Percentiles rank a stretch among this genome's conserved stretches.
phyloP scores from a whole-genome alignment of 1,140 invertebrate genomes.

The Meloidogyne hapla region DNA sequence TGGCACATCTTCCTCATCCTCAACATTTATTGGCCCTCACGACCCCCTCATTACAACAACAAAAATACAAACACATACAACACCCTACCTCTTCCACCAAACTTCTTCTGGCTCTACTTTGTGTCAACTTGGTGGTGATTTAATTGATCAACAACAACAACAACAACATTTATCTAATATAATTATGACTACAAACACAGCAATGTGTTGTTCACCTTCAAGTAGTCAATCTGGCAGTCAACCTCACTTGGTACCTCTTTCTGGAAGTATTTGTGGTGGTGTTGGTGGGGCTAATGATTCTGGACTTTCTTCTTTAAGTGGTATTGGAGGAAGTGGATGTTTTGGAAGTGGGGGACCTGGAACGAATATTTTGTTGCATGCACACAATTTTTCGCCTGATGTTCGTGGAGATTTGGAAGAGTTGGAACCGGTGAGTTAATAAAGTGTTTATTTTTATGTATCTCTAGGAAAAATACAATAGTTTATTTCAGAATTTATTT shows the following conservation, averaged over 20 bases:
- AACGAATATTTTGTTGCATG: neutral
- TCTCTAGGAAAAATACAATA: too few relatives aligned
- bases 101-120: conserved; percentile 27
- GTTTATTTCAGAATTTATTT: too few relatives aligned
- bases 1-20: neutral
- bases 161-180: neutral
- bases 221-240: conserved; percentile 19
- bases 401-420: conserved; percentile 18
- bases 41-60: neutral
- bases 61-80: neutral
- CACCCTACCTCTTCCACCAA: neutral
- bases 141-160: neutral
- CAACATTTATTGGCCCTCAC: neutral
- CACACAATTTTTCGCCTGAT: conserved; percentile 28
- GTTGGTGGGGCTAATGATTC: conserved; percentile 27
- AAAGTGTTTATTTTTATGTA: too few relatives aligned
- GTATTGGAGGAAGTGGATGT: conserved; percentile 3
- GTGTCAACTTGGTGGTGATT: conserved; percentile 7
- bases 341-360: neutral
- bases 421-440: conserved; percentile 23
- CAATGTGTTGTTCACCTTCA: conserved; percentile 17
- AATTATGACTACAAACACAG: neutral
- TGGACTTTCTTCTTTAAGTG: conserved; percentile 25
- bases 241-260: conserved; percentile 21
- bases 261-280: conserved; percentile 8